A percentile compares a stretch with the other conserved stretches of the same genome.
Evolutionary conservation across 2,888 invertebrate species (phyloP).

Genomic region (Sinotaia quadrata): DNA sequence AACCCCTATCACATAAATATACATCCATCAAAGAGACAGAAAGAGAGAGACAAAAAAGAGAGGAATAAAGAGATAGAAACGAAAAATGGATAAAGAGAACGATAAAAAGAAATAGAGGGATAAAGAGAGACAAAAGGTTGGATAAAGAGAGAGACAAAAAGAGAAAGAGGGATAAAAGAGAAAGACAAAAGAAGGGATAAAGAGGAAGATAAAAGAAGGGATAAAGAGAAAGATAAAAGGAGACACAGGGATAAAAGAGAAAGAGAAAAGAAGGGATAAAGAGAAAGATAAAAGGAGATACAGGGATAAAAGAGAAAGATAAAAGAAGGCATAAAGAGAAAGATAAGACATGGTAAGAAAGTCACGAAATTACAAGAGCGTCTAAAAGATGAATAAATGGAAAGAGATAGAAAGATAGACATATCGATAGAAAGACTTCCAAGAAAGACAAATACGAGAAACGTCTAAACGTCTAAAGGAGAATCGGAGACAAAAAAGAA

Average conservation of each 20-base stretch:
- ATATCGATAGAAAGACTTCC: too few species aligned
- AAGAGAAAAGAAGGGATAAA: not conserved
- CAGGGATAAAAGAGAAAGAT: not conserved
- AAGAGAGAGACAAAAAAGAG: not conserved
- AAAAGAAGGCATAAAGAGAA: not conserved
- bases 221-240: not conserved
- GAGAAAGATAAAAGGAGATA: not conserved
- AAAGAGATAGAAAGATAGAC: too few species aligned
- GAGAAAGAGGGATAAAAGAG: not conserved
- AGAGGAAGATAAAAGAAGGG: not conserved
- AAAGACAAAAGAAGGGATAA: slow-evolving; percentile 2
- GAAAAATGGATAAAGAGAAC: not conserved
- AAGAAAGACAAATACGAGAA: not conserved
- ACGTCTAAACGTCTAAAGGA: not conserved
- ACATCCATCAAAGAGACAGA: not conserved
- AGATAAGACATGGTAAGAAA: not conserved
- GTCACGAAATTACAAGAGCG: too few species aligned
- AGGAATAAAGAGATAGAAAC: not conserved
- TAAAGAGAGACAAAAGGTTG: not conserved
- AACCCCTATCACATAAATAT: not conserved
- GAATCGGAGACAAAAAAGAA: slow-evolving; percentile 16
- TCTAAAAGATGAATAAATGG: too few species aligned
- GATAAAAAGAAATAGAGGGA: not conserved
- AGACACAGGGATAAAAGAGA: not conserved
- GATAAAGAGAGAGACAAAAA: not conserved